These are phyloP conservation scores for Mylabris phalerata DNA, from an alignment of 1,140 invertebrate genomes.

Conservation along the genomic window DNA sequence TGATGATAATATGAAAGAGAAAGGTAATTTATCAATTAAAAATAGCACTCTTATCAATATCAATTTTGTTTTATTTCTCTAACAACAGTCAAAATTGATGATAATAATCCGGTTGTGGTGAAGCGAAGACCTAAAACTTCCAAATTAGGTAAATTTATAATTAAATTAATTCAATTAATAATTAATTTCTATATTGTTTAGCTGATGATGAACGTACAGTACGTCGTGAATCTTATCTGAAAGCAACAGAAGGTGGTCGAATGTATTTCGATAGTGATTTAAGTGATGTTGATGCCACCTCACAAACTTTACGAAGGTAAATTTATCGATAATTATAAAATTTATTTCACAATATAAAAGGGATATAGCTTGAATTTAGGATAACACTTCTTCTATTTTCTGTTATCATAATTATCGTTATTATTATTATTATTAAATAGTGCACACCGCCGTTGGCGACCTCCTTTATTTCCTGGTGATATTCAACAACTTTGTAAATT, in stretches of 20 bases:
- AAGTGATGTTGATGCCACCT: conserved; percentile 52
- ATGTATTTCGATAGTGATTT: conserved; percentile 61
- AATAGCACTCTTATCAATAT: no score
- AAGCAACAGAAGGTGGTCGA: conserved; percentile 72
- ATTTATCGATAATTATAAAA: conserved; percentile 13
- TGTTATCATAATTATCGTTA: neutral
- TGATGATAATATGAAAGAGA: conserved; percentile 17
- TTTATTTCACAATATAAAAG: neutral
- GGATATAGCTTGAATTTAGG: neutral
- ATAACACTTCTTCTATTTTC: neutral
- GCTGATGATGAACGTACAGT: conserved; percentile 76
- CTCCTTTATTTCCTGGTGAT: conserved; percentile 63
- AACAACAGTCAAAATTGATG: conserved; percentile 18
- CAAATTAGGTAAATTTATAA: conserved; percentile 35
- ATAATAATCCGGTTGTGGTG: conserved; percentile 34
- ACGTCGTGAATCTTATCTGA: conserved; percentile 82
- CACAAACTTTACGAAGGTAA: conserved; percentile 55
- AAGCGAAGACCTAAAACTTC: conserved; percentile 39
- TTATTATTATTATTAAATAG: conserved; percentile 38
- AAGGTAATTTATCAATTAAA: conserved; percentile 4
- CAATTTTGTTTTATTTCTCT: no score
- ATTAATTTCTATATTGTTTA: conserved; percentile 18
- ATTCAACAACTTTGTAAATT: conserved; percentile 65
- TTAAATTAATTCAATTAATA: neutral
- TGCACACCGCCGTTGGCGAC: conserved; percentile 60